Base-by-base conservation (phyloP, 2,113 vertebrate species). In the Ovibos moschatus region DNA sequence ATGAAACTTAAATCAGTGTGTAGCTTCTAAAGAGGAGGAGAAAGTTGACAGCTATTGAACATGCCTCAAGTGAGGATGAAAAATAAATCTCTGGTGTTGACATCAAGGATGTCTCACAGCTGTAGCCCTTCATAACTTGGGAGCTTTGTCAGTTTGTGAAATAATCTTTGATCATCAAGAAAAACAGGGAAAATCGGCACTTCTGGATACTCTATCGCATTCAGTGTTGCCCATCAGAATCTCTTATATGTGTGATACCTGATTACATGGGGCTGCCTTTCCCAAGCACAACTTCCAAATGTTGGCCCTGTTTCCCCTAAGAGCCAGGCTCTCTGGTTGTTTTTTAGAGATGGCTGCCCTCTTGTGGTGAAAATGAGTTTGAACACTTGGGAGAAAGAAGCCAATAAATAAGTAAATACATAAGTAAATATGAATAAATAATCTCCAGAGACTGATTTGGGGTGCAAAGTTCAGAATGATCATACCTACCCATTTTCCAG, bases 261-360 rank as follows among this genome's bases (percentile, higher is more conserved):
- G n/a, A 84, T 62, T 90, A 43, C 71, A 76, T 40, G 36, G 9
- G 33, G 81, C 58, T 53, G 57, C 87, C 51, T 87, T 71, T 85
- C 33, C 6, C 10, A 82, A 91, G 40, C 51, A 84, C 19, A 90
- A 51, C 74, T 96, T 93, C 76, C 89, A 45, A 92, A 93, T 28
- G 57, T 85, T 93, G 96, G 55, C 91, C 78, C 45, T 55, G 8
- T 82, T 93, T 76, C 17, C 53, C 45, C 74, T 11, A 71, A 93
- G 51, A 95, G 1, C n/a, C 11, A 28, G 55, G 43, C 58, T 83
- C 36, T 51, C 40, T 21, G 50, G 62, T 40, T 96, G 97, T 98
- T 96, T 95, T 98, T 98, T 98, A 98, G 99, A 98, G 98, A 98
- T 98, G 99, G 98, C 98, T 98, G 99, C 99, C 99, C 99, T 98